phyloP scores from a whole-genome alignment of 1,140 invertebrate species.

The Zaprionus nigranus region DNA sequence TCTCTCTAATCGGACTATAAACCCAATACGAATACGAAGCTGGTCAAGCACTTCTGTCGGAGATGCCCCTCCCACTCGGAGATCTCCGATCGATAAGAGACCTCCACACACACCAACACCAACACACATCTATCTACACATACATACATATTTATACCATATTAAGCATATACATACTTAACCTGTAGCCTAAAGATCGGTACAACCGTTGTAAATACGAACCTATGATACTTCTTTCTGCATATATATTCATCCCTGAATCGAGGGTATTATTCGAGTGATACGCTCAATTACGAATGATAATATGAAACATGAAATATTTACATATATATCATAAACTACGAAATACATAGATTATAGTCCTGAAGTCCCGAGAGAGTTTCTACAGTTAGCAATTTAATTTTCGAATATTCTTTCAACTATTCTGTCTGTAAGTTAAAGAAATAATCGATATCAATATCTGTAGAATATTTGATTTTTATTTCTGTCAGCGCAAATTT shows the following conservation, averaged over 20 bases:
- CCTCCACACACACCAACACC: constrained; percentile 8
- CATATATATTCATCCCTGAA: not conserved
- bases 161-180: constrained; percentile 34
- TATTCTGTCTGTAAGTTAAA: constrained; percentile 27
- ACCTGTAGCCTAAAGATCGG: constrained; percentile 19
- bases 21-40: constrained; percentile 16
- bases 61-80: not conserved
- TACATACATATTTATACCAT: constrained; percentile 45
- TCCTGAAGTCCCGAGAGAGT: not conserved
- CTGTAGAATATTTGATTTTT: constrained; percentile 37
- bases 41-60: constrained; percentile 25
- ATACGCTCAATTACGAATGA: constrained; percentile 24
- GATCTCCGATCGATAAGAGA: not conserved
- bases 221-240: constrained; percentile 19
- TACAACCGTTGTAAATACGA: constrained; percentile 54
- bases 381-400: not conserved
- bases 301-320: not conserved
- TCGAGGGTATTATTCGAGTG: constrained; percentile 28
- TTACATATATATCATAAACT: constrained; percentile 4
- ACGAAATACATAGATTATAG: not conserved
- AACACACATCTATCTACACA: constrained; percentile 27
- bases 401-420: constrained; percentile 25
- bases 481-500: constrained; percentile 66
- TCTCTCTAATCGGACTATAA: not conserved
- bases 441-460: constrained; percentile 6